Evolutionary conservation across 2,113 vertebrate species (phyloP), one percentile per base, ranked within the genome.

Genomic region (Dissostichus mawsoni): DNA sequence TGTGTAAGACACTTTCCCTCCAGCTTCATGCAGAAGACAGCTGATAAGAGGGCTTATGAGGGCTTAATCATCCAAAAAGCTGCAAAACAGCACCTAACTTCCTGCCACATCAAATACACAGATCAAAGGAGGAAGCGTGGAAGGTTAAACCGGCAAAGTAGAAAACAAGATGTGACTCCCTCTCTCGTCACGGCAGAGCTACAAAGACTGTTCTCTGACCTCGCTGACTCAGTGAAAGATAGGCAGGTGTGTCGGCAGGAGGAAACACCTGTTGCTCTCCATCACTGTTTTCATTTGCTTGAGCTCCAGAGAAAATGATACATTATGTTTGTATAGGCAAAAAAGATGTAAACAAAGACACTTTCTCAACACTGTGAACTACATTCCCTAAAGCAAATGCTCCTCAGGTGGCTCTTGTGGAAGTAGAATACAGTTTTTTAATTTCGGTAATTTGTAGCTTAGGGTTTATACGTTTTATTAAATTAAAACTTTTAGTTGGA

Each of bases 241-340:
- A 65, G 44, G 48, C 79, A 50, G 67, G 62, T 83, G 78, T 82
- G 70, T 58, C 5, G 3, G 3, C 18, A 33, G 6, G 45, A 44
- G 9, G 25, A 74, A 80, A 66, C 72, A 82, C 80, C 84, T 83
- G 84, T 71, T 51, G 48, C 61, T 74, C 71, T 74, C 68, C 62
- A 16, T 52, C 62, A 20, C 76, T 50, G 51, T 47, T 55, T 66
- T 55, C 14, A 13, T 44, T 8, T 23, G 23, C 11, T 23, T 41
- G 2, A 23, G 25, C n/a, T 20, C n/a, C 17, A 33, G 18, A 1
- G 2, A 10, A 62, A 20, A 20, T 11, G 14, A 33, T 53, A 29
- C 3, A 29, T 29, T 29, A 51, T 45, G 18, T 69, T 55, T 65
- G 3, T 23, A 20, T 44, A 47, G 29, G 2, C 29, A 51, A 33